These are phyloP conservation scores for Mormyrops attenuatus DNA, from an alignment of 2,797 vertebrate genomes.

Conservation along the genomic window DNA sequence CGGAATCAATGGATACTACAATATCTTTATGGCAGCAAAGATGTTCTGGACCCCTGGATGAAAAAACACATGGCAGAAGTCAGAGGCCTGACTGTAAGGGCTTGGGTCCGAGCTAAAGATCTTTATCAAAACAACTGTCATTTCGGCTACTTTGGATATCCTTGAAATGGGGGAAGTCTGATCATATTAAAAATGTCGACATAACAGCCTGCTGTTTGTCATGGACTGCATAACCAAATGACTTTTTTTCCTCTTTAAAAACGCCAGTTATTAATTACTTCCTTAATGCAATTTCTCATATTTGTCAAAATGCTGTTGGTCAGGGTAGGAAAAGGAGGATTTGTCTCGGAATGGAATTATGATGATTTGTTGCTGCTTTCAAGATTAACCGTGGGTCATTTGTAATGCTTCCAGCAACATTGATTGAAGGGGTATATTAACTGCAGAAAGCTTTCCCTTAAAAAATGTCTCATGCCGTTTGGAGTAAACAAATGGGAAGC, in stretches of 20 bases:
- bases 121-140: background rate
- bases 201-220: background rate
- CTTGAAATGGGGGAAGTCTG: background rate
- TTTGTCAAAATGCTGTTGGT: constrained; percentile 26
- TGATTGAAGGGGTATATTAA: constrained; percentile 38
- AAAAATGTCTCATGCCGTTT: constrained; percentile 38
- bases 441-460: constrained; percentile 28
- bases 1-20: no score
- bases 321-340: constrained; percentile 25
- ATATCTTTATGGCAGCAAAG: background rate
- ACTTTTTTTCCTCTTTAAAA: background rate
- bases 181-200: background rate
- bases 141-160: background rate
- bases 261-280: constrained; percentile 30
- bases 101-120: background rate
- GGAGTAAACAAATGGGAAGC: constrained; percentile 26
- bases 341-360: constrained; percentile 33
- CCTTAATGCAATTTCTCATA: constrained; percentile 16
- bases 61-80: background rate
- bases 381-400: constrained; percentile 40
- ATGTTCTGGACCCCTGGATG: background rate
- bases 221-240: background rate
- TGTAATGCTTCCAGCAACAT: constrained; percentile 35
- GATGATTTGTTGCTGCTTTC: constrained; percentile 43
- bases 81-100: background rate